Conservation (phyloP, 2,888 invertebrate genomes). For the Eumacrocentrus americanus region DNA sequence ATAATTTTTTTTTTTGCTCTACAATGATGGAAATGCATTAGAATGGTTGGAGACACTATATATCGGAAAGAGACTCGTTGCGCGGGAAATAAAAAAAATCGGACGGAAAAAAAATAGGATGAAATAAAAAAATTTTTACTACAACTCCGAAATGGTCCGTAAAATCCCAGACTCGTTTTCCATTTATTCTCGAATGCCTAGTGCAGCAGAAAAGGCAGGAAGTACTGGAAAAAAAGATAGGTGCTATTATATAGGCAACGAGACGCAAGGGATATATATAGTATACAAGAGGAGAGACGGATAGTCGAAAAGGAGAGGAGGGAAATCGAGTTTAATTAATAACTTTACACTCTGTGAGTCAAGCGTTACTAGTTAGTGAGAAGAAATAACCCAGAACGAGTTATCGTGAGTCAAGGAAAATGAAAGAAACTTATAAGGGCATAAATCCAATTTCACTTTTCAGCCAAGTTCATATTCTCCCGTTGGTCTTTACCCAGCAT, state of each 20-base stretch:
- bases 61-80: not conserved
- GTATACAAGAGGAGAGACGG: too few relatives aligned
- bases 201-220: constrained; percentile 3
- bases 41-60: not conserved
- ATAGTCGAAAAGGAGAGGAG: not conserved
- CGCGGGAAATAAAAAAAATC: constrained; percentile 20
- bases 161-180: constrained; percentile 19
- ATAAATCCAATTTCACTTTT: constrained; percentile 51
- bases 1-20: not conserved
- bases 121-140: constrained; percentile 13
- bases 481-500: constrained; percentile 37
- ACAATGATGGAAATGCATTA: not conserved
- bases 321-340: constrained; percentile 44
- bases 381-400: not conserved
- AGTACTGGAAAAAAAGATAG: constrained; percentile 3
- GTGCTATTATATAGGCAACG: constrained; percentile 1
- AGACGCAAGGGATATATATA: constrained; percentile 10
- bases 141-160: constrained; percentile 15
- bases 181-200: constrained; percentile 21
- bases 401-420: constrained; percentile 38
- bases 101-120: constrained; percentile 34
- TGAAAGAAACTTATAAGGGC: constrained; percentile 46
- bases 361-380: constrained; percentile 2
- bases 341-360: constrained; percentile 31
- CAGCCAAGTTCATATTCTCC: constrained; percentile 43